A percentile compares a stretch with the other conserved stretches of the same genome.
Evolutionary conservation across 1,140 invertebrate species (phyloP).

Genomic region (Nasonia giraulti): DNA sequence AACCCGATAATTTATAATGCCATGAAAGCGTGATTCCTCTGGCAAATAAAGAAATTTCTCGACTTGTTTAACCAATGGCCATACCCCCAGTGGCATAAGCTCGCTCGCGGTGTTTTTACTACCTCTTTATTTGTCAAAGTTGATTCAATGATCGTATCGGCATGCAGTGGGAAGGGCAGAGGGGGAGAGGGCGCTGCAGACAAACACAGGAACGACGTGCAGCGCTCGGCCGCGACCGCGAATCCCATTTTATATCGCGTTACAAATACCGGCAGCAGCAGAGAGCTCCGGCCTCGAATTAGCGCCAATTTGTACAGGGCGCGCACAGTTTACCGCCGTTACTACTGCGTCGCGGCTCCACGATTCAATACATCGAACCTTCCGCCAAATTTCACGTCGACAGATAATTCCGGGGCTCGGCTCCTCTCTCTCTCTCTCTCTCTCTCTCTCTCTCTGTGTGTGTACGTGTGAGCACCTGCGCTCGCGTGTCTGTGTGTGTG

Average conservation of each 20-base stretch:
- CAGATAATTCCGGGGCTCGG: slow-evolving; percentile 43
- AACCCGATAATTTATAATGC: slow-evolving; percentile 15
- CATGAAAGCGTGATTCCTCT: background rate
- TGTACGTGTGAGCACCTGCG: background rate
- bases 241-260: slow-evolving; percentile 62
- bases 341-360: slow-evolving; percentile 18
- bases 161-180: slow-evolving; percentile 38
- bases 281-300: slow-evolving; percentile 54
- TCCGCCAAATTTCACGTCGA: slow-evolving; percentile 54
- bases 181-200: slow-evolving; percentile 3
- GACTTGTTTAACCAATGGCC: background rate
- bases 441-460: background rate
- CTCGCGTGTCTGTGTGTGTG: background rate
- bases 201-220: background rate
- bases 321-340: slow-evolving; percentile 46
- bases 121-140: slow-evolving; percentile 61
- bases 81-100: background rate
- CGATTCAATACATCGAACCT: slow-evolving; percentile 45
- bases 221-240: slow-evolving; percentile 49
- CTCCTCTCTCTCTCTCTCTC: background rate
- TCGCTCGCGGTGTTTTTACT: slow-evolving; percentile 2
- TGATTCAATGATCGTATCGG: slow-evolving; percentile 57
- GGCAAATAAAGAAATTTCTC: slow-evolving; percentile 28
- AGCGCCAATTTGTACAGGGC: slow-evolving; percentile 55
- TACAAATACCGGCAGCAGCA: slow-evolving; percentile 51